These are phyloP conservation scores for Pelochelys cantorii DNA, from an alignment of 2,797 vertebrate species.

Conservation along the genomic window DNA sequence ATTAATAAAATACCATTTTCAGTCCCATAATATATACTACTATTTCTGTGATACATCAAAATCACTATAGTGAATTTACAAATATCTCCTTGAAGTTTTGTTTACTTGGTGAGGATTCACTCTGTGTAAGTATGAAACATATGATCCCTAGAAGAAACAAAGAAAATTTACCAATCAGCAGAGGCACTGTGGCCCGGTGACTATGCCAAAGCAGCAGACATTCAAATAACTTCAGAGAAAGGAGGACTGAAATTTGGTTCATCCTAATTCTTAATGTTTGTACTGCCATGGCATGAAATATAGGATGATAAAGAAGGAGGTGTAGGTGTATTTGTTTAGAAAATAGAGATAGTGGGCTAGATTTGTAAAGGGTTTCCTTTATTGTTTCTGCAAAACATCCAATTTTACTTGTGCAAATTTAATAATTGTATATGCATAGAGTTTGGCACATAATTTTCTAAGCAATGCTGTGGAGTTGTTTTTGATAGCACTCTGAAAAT, in stretches of 20 bases:
- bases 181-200: not conserved
- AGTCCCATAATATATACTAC: not conserved
- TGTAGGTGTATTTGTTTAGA: not conserved
- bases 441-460: not conserved
- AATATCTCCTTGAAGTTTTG: conserved; percentile 9
- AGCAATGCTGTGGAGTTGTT: not conserved
- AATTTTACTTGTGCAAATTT: not conserved
- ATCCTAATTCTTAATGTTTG: not conserved
- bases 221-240: not conserved
- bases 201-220: not conserved
- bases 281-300: not conserved
- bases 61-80: conserved; percentile 8
- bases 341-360: not conserved
- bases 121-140: not conserved
- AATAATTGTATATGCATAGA: not conserved
- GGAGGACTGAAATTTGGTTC: not conserved
- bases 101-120: conserved; percentile 18
- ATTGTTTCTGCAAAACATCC: not conserved
- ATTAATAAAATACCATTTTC: not conserved
- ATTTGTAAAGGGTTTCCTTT: not conserved
- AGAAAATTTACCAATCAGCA: not conserved
- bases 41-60: conserved; percentile 20
- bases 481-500: not conserved
- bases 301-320: not conserved
- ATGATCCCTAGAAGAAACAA: not conserved